These are phyloP conservation scores for Chironex yamaguchii DNA, from an alignment of 30 jellyfish, hydroid and myxozoan species.

Conservation along the genomic window DNA sequence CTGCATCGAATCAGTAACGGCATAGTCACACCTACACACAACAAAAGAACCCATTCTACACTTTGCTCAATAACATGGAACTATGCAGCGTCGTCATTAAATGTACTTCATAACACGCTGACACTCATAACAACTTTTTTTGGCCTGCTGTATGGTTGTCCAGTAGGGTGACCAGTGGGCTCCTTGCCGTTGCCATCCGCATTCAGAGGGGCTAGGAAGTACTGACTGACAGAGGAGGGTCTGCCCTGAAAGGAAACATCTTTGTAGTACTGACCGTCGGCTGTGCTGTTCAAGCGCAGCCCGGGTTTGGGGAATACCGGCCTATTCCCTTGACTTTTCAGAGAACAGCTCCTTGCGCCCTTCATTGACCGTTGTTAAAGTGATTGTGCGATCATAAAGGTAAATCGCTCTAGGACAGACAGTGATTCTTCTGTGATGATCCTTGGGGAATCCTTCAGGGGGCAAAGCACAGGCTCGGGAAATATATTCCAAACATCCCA, in stretches of 20 bases:
- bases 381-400: conserved; percentile 31
- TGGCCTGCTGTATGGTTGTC: too few relatives aligned
- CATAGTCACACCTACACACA: too few relatives aligned
- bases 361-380: conserved; percentile 2
- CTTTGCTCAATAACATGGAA: too few relatives aligned
- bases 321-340: conserved; percentile 7
- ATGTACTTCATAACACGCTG: too few relatives aligned
- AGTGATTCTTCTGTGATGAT: conserved; percentile 29
- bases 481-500: conserved; percentile 56
- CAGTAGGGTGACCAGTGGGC: too few relatives aligned
- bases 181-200: conserved; percentile 25
- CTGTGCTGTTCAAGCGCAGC: conserved; percentile 21
- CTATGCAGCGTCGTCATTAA: too few relatives aligned
- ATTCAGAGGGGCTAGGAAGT: conserved; percentile 15
- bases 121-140: too few relatives aligned
- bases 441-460: conserved; percentile 8
- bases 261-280: conserved; percentile 24
- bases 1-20: too few relatives aligned
- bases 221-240: neutral
- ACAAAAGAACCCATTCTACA: too few relatives aligned
- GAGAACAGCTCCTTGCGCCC: conserved; percentile 33
- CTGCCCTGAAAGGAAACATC: conserved; percentile 39
- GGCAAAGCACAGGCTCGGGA: too few relatives aligned
- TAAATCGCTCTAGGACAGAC: conserved; percentile 41
- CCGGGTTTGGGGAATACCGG: conserved; percentile 34